A percentile compares a stretch with the other conserved stretches of the same genome.
Conservation (phyloP, 1,140 invertebrate genomes). For the Oscheius sp. region DNA sequence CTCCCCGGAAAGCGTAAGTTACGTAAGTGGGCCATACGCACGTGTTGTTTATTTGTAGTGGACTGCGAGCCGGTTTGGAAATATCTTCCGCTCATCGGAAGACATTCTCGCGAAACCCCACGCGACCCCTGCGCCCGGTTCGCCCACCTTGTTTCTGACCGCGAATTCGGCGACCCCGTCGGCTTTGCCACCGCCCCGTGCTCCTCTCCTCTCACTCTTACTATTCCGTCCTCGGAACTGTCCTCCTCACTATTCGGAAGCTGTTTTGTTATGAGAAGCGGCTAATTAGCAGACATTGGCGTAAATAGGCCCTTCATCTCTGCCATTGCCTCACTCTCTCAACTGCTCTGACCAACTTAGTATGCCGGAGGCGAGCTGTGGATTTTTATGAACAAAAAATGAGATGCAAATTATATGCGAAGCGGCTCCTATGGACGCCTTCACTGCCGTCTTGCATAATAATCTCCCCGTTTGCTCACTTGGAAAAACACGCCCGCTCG, state of each 20-base stretch:
- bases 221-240: too few species aligned
- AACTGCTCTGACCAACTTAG: too few species aligned
- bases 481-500: too few species aligned
- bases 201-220: too few species aligned
- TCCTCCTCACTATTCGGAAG: too few species aligned
- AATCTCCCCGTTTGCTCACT: background rate
- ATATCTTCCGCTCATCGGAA: constrained; percentile 6
- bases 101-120: constrained; percentile 10
- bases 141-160: constrained; percentile 7
- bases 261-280: too few species aligned
- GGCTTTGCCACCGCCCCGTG: too few species aligned
- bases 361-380: background rate
- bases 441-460: constrained; percentile 8
- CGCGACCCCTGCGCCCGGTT: background rate
- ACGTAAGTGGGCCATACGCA: background rate
- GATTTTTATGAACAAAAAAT: background rate
- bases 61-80: constrained; percentile 2
- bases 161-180: background rate
- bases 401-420: background rate
- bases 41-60: constrained; percentile 12
- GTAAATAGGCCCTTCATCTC: background rate
- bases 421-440: background rate
- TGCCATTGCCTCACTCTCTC: too few species aligned
- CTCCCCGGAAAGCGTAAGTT: background rate
- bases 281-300: too few species aligned